phyloP scores from a whole-genome alignment of 2,113 vertebrate genomes.

The Podarcis cretensis region DNA sequence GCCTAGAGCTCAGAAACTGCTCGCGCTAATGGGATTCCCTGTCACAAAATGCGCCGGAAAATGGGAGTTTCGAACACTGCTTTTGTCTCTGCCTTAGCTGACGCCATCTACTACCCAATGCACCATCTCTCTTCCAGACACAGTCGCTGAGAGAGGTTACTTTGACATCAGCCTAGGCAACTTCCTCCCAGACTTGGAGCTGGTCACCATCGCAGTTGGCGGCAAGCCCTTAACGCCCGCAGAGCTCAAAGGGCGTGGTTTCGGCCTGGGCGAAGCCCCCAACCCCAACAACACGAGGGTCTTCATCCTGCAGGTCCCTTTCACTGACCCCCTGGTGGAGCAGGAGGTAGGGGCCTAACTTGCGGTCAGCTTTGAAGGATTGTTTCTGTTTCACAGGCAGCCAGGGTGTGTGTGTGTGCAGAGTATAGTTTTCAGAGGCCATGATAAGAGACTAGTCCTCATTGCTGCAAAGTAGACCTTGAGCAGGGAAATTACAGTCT shows the following conservation, averaged over 20 bases:
- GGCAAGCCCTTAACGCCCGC: not conserved
- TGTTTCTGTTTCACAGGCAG: not conserved
- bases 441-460: not conserved
- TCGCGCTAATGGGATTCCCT: too few relatives aligned
- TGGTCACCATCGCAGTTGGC: not conserved
- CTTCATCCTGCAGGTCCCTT: conserved; percentile 38
- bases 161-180: conserved; percentile 49
- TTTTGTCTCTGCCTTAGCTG: too few relatives aligned
- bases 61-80: too few relatives aligned
- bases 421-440: not conserved
- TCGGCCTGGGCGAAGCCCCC: not conserved
- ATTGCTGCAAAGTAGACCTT: not conserved
- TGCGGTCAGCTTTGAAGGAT: too few relatives aligned
- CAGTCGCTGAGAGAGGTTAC: not conserved
- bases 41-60: too few relatives aligned
- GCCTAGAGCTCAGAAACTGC: too few relatives aligned
- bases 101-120: not conserved
- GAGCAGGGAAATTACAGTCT: not conserved
- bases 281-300: conserved; percentile 23
- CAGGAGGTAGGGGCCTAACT: conserved; percentile 6
- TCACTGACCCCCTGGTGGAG: conserved; percentile 26
- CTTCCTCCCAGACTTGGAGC: conserved; percentile 39
- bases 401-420: not conserved
- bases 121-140: conserved; percentile 11
- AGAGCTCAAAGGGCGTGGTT: not conserved